Evolutionary conservation across 2,113 vertebrate genomes (phyloP), one percentile per base, ranked within the genome.

Genomic region (Larimichthys polyactis): DNA sequence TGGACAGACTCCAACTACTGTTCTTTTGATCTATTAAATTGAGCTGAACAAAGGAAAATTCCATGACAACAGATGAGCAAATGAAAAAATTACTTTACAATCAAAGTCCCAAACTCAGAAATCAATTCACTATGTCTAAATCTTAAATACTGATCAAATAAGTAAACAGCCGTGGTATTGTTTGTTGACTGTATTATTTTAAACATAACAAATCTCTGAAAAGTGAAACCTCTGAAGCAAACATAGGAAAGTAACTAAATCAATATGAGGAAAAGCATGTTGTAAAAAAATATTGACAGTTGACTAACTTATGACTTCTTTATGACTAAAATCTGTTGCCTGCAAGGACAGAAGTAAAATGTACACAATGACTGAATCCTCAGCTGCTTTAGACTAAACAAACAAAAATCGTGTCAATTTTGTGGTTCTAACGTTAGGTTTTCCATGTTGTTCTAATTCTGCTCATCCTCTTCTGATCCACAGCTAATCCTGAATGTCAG

Each of bases 371-470:
- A 82, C 60, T 77, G 76, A 85, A 67, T 84, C 58, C 4, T 81
- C 60, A 43, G 71, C 80, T 80, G 71, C 29, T 84, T 86, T 29
- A 71, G 87, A 90, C 86, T 90, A 91, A 93, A 91, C 85, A 94
- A 92, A 93, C 83, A 20, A 11, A 19, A 73, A 85, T 86, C 79
- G 79, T 88, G 70, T 85, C 79, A 84, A 74, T 63, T 75, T 69
- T 78, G 79, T 75, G 86, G 85, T 84, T 87, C 87, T 36, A 80
- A 81, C 55, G 75, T 75, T 59, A 67, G 52, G 60, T 68, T 89
- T 85, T 81, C 75, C 73, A 93, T 89, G 75, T 87, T 90, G 84
- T 84, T 93, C 79, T 89, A 88, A 87, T 93, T 90, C 75, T 88
- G 82, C 81, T 89, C 77, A 89, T 90, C 70, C 87, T 88, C 69